Conservation (phyloP, 1,140 invertebrate species). For the Drepana arcuata region DNA sequence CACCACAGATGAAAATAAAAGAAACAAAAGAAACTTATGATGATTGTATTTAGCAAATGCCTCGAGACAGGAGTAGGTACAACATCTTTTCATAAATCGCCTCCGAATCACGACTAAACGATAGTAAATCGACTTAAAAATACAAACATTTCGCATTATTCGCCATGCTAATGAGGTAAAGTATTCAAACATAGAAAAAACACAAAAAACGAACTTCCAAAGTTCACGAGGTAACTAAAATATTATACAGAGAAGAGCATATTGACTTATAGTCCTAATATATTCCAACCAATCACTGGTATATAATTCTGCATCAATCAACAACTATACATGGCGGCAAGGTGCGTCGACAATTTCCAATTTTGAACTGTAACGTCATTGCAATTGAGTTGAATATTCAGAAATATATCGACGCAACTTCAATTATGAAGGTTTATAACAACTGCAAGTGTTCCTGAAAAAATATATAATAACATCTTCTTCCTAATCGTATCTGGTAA, state of each 20-base stretch:
- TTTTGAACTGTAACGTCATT: too few relatives aligned
- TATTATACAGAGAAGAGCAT: conserved; percentile 51
- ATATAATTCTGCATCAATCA: conserved; percentile 45
- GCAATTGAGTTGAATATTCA: too few relatives aligned
- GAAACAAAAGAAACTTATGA: too few relatives aligned
- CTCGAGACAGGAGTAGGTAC: too few relatives aligned
- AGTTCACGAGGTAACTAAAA: conserved; percentile 68
- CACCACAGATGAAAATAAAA: too few relatives aligned
- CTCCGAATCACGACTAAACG: too few relatives aligned
- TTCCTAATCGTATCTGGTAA: conserved; percentile 13
- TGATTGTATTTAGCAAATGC: too few relatives aligned
- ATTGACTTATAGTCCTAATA: conserved; percentile 61
- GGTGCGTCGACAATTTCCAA: conserved; percentile 8
- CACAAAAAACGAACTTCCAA: conserved; percentile 56
- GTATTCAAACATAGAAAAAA: conserved; percentile 42
- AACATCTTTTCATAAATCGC: too few relatives aligned
- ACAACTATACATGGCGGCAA: conserved; percentile 27
- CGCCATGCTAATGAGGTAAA: conserved; percentile 58
- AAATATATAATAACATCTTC: conserved; percentile 37
- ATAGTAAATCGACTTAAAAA: conserved; percentile 5
- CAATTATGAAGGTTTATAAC: too few relatives aligned
- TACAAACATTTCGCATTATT: conserved; percentile 41
- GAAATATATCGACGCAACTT: too few relatives aligned
- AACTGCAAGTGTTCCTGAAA: conserved; percentile 46
- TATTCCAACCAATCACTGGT: conserved; percentile 52